Conservation (phyloP, 1,140 invertebrate species). For the Zophobas atratus region DNA sequence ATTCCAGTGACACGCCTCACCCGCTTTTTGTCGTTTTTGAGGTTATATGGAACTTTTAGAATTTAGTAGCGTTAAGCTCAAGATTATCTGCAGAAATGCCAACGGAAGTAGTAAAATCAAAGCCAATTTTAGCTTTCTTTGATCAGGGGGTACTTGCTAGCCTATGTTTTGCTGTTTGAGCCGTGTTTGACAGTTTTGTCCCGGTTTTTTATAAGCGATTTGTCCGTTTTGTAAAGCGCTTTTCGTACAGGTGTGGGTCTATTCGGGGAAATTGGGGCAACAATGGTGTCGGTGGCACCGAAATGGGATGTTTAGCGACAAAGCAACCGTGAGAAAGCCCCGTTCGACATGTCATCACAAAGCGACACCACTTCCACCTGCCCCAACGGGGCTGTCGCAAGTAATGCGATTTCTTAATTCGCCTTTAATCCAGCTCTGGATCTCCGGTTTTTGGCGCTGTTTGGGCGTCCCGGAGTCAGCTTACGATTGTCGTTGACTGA, state of each 20-base stretch:
- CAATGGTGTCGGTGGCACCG: constrained; percentile 19
- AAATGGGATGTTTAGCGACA: constrained; percentile 3
- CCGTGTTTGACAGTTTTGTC: too few species aligned
- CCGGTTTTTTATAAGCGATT: too few species aligned
- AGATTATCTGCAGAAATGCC: too few species aligned
- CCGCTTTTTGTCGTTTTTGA: too few species aligned
- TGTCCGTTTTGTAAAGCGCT: too few species aligned
- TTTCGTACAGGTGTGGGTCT: constrained; percentile 5
- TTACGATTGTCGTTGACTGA: constrained; percentile 40
- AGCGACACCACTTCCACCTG: constrained; percentile 16
- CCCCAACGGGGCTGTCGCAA: neutral
- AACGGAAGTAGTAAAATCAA: too few species aligned
- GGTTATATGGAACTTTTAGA: too few species aligned
- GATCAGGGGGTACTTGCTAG: too few species aligned
- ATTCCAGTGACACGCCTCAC: too few species aligned
- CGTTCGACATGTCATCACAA: constrained; percentile 32
- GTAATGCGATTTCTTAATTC: constrained; percentile 40
- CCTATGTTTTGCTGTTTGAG: too few species aligned
- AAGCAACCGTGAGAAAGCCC: constrained; percentile 43
- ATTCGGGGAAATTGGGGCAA: constrained; percentile 40
- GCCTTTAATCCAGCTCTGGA: constrained; percentile 15
- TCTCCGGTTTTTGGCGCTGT: constrained; percentile 16
- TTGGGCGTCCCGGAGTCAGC: constrained; percentile 28
- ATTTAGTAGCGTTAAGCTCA: too few species aligned
- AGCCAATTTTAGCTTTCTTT: too few species aligned